Evolutionary conservation across 2,113 vertebrate genomes (phyloP).

Genomic region (Sceloporus undulatus): DNA sequence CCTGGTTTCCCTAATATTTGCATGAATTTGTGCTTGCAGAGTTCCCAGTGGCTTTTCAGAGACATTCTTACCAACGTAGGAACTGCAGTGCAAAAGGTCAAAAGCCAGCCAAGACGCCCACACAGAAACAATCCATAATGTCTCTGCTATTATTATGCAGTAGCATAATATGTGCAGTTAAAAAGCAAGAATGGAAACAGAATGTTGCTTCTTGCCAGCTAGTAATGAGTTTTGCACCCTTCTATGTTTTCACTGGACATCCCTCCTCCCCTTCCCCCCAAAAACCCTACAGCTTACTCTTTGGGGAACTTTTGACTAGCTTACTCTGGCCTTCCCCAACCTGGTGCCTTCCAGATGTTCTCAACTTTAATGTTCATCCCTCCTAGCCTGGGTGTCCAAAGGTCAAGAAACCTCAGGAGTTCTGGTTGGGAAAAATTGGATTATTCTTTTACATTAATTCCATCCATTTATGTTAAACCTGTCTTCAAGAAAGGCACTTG

Average conservation of each 20-base stretch:
- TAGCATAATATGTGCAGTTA: not conserved
- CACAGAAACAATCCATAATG: conserved; percentile 35
- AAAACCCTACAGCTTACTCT: not conserved
- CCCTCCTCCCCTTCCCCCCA: not conserved
- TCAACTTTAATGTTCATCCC: not conserved
- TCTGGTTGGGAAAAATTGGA: not conserved
- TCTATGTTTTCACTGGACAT: conserved; percentile 30
- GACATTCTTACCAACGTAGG: conserved; percentile 9
- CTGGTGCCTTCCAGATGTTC: not conserved
- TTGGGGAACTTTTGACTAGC: not conserved
- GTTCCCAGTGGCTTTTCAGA: conserved; percentile 42
- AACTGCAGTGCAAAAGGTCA: conserved; percentile 36
- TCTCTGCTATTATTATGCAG: conserved; percentile 11
- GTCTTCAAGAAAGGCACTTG: not conserved
- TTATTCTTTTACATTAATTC: not conserved
- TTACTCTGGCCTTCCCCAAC: not conserved
- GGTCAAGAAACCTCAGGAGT: not conserved
- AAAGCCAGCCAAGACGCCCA: not conserved
- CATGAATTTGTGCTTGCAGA: not conserved
- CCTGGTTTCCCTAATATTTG: not conserved
- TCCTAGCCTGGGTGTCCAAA: not conserved
- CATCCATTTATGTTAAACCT: not conserved
- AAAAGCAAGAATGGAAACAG: not conserved
- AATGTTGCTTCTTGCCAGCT: conserved; percentile 17
- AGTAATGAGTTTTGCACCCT: conserved; percentile 4